These are phyloP conservation scores for Palythoa caribaeorum DNA, from an alignment of 92 coral and sea anemone genomes.

Conservation along the genomic window DNA sequence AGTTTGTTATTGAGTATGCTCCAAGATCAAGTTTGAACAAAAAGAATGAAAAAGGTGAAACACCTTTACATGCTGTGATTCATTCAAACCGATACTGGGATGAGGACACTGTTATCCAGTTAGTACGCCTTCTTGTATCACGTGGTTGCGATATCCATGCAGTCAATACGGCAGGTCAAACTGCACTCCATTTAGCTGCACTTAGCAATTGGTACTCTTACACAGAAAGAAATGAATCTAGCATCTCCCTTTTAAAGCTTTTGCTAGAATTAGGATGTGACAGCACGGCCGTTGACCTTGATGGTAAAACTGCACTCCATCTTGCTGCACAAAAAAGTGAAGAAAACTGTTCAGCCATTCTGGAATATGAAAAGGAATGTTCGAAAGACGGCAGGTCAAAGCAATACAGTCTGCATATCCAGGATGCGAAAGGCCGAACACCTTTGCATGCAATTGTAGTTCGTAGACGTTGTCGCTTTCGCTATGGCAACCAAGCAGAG, in stretches of 20 bases:
- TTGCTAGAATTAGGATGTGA: neutral
- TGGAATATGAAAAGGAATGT: neutral
- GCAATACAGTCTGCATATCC: neutral
- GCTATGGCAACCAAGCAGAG: neutral
- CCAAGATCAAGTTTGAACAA: neutral
- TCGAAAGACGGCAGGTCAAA: neutral
- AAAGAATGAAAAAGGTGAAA: neutral
- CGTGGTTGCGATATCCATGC: neutral
- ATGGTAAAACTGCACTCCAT: constrained; percentile 32
- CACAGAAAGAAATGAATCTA: neutral
- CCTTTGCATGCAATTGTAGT: constrained; percentile 18
- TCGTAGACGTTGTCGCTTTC: neutral
- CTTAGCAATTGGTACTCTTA: neutral
- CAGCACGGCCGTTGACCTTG: neutral
- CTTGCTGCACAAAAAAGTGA: constrained; percentile 2
- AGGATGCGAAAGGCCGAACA: constrained; percentile 14
- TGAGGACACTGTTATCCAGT: neutral
- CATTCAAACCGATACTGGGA: neutral
- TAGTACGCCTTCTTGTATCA: constrained; percentile 19
- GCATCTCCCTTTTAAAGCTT: neutral
- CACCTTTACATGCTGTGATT: neutral
- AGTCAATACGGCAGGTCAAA: constrained; percentile 2
- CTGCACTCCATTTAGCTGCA: constrained; percentile 37
- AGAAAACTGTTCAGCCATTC: constrained; percentile 7
- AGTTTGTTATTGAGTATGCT: neutral